These are phyloP conservation scores for Ctenopoma kingsleyae DNA, from an alignment of 2,797 vertebrate genomes.

Conservation along the genomic window DNA sequence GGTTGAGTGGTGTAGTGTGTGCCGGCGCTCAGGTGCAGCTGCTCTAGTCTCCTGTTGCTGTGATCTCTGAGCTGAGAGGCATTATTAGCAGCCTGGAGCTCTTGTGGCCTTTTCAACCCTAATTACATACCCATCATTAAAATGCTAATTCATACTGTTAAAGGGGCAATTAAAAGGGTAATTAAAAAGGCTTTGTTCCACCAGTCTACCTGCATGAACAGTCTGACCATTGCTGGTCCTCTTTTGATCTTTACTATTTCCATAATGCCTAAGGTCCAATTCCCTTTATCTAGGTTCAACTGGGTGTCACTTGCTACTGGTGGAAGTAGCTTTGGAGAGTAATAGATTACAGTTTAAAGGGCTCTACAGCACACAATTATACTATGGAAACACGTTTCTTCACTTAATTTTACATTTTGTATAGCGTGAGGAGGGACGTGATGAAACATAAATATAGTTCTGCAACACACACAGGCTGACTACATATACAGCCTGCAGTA, in stretches of 20 bases:
- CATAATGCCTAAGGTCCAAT: slow-evolving; percentile 71
- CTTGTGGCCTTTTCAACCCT: slow-evolving; percentile 80
- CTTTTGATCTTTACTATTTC: slow-evolving; percentile 73
- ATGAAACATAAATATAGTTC: too few species aligned
- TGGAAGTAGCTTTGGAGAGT: slow-evolving; percentile 34
- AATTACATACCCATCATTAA: slow-evolving; percentile 86
- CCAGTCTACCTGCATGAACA: slow-evolving; percentile 77
- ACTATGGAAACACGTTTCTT: too few species aligned
- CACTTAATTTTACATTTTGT: too few species aligned
- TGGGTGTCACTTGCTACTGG: slow-evolving; percentile 61
- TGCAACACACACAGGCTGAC: too few species aligned
- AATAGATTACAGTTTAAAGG: slow-evolving; percentile 37
- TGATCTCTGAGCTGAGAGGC: slow-evolving; percentile 80
- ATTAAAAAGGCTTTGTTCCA: slow-evolving; percentile 86
- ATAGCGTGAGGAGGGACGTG: too few species aligned
- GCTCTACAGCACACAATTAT: slow-evolving; percentile 8
- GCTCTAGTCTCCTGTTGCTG: slow-evolving; percentile 77
- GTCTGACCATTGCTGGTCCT: slow-evolving; percentile 71
- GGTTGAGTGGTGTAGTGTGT: slow-evolving; percentile 55
- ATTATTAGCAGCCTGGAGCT: slow-evolving; percentile 80
- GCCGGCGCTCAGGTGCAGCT: slow-evolving; percentile 73
- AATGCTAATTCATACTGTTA: slow-evolving; percentile 84
- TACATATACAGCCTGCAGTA: too few species aligned
- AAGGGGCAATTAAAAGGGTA: slow-evolving; percentile 86
- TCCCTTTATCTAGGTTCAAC: slow-evolving; percentile 72